phyloP scores from a whole-genome alignment of 2,888 invertebrate species.

The Lochmaea capreae region DNA sequence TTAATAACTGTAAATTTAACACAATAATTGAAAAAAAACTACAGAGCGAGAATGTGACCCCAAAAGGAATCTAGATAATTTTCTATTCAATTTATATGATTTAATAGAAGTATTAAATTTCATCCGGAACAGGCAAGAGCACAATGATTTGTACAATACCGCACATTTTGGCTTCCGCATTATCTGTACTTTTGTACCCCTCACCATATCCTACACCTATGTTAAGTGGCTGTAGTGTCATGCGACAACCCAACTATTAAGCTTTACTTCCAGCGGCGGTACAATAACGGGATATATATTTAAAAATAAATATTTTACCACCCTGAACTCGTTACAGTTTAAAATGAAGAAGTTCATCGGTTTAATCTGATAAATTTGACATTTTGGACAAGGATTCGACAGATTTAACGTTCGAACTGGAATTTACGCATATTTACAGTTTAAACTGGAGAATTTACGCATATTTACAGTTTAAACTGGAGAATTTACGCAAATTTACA shows the following conservation, averaged over 20 bases:
- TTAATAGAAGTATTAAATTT: conserved; percentile 55
- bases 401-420: too few species aligned
- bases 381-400: too few species aligned
- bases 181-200: conserved; percentile 38
- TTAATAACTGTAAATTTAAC: conserved; percentile 5
- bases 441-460: too few species aligned
- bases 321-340: too few species aligned
- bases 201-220: conserved; percentile 51
- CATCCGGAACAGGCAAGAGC: conserved; percentile 52
- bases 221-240: conserved; percentile 63
- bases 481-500: too few species aligned
- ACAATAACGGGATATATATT: too few species aligned
- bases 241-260: conserved; percentile 47
- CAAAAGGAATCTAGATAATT: conserved; percentile 26
- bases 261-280: conserved; percentile 33
- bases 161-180: conserved; percentile 56
- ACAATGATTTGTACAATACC: conserved; percentile 47
- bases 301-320: too few species aligned
- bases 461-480: too few species aligned
- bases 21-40: neutral
- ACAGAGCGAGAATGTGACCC: conserved; percentile 3
- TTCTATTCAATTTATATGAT: conserved; percentile 32
- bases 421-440: too few species aligned
- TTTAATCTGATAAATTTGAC: too few species aligned
- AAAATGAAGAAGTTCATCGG: too few species aligned